Conservation (phyloP, 64 coral and sea anemone genomes). For the Montipora foliosa region DNA sequence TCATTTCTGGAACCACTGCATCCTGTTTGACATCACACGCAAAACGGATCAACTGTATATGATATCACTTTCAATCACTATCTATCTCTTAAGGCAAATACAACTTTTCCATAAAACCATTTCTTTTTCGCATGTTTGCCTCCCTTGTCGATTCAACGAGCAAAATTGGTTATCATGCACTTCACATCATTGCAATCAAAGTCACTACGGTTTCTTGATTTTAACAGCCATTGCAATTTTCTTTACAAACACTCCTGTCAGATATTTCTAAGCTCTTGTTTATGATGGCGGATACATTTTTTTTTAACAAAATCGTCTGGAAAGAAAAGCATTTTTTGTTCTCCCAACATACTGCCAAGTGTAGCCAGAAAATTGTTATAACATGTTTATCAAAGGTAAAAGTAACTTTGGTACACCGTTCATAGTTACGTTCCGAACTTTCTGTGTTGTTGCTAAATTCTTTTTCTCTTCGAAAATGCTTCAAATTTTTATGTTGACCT, state of each 20-base stretch:
- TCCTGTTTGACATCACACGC: no score
- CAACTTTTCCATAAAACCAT: background rate
- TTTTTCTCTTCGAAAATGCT: conserved; percentile 10
- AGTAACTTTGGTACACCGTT: background rate
- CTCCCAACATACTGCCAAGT: background rate
- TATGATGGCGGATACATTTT: conserved; percentile 11
- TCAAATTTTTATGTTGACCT: conserved; percentile 34
- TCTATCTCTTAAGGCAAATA: background rate
- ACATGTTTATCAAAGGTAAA: background rate
- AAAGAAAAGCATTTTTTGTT: background rate
- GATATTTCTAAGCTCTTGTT: background rate
- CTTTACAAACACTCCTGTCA: conserved; percentile 31
- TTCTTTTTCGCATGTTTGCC: conserved; percentile 11
- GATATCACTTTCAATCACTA: background rate
- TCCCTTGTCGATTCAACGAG: background rate
- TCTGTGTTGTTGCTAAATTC: background rate
- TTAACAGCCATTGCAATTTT: background rate
- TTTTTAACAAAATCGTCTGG: background rate
- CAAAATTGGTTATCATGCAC: background rate
- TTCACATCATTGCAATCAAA: background rate
- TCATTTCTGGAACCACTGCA: background rate
- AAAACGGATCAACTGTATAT: background rate
- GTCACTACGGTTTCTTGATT: background rate
- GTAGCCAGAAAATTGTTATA: background rate
- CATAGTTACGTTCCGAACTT: background rate